A percentile compares a stretch with the other conserved stretches of the same genome.
These are phyloP conservation scores for Glyptemys insculpta DNA, from an alignment of 2,797 vertebrate species.

Conservation along the genomic window DNA sequence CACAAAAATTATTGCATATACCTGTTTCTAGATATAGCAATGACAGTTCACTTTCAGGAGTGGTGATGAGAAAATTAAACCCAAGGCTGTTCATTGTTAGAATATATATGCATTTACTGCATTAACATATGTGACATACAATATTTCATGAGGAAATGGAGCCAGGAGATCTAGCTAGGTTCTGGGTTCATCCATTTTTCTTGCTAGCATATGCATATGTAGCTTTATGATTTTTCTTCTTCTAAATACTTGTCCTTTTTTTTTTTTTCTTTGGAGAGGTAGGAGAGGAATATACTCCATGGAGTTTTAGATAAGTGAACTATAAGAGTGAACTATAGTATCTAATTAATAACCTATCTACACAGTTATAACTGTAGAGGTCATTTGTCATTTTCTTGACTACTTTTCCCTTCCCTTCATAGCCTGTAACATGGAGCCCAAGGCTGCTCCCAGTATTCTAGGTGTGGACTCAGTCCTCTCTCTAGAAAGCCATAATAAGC, in stretches of 20 bases:
- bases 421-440: neutral
- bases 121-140: neutral
- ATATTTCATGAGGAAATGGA: neutral
- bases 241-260: neutral
- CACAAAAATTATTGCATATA: neutral
- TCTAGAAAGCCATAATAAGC: neutral
- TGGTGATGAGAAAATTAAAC: neutral
- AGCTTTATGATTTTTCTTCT: neutral
- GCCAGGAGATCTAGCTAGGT: neutral
- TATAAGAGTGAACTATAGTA: too few species aligned
- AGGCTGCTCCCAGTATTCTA: neutral
- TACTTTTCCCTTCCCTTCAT: neutral
- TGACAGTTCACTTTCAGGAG: neutral
- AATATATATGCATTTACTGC: neutral
- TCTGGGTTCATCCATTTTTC: neutral
- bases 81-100: neutral
- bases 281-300: neutral
- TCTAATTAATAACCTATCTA: neutral
- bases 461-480: neutral
- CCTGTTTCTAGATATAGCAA: neutral
- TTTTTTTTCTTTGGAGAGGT: neutral
- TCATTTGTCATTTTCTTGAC: neutral
- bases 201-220: neutral
- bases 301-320: neutral
- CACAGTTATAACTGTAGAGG: neutral